Evolutionary conservation across 2,888 invertebrate genomes (phyloP).

Genomic region (Oscheius sp.): DNA sequence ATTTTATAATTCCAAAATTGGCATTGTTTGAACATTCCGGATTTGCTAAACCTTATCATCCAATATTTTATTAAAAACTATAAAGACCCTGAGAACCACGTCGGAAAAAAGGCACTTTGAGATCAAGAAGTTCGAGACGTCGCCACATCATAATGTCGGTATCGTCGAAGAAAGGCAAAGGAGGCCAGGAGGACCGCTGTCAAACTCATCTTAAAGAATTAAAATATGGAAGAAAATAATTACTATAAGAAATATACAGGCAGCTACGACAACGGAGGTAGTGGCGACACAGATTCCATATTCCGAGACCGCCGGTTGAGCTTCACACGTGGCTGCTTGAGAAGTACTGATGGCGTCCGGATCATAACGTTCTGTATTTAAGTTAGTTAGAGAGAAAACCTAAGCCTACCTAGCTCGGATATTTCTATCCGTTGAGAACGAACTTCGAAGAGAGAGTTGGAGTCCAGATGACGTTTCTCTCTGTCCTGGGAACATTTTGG

Average conservation of each 20-base stretch:
- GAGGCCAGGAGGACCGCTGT: slow-evolving; percentile 12
- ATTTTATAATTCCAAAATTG: no score
- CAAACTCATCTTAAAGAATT: slow-evolving; percentile 8
- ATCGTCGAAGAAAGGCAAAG: slow-evolving; percentile 22
- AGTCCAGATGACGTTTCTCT: slow-evolving; percentile 19
- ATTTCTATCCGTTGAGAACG: slow-evolving; percentile 49
- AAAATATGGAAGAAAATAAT: background rate
- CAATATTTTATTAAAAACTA: background rate
- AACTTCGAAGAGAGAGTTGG: slow-evolving; percentile 39
- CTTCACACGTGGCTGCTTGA: slow-evolving; percentile 10
- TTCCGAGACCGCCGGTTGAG: background rate
- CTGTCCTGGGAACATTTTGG: slow-evolving; percentile 10
- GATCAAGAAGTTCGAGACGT: slow-evolving; percentile 1
- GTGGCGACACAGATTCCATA: slow-evolving; percentile 16
- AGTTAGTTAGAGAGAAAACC: background rate
- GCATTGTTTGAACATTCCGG: no score
- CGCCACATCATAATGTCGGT: slow-evolving; percentile 27
- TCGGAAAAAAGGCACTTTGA: slow-evolving; percentile 28
- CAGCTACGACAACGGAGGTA: background rate
- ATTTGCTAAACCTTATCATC: background rate
- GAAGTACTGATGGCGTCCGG: background rate
- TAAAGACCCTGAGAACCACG: slow-evolving; percentile 24
- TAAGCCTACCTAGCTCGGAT: slow-evolving; percentile 38
- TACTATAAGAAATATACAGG: slow-evolving; percentile 3
- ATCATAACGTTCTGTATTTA: background rate